Percentiles rank a stretch among this genome's conserved stretches.
Evolutionary conservation across 2,113 vertebrate species (phyloP).

Genomic region (Columba janthina): DNA sequence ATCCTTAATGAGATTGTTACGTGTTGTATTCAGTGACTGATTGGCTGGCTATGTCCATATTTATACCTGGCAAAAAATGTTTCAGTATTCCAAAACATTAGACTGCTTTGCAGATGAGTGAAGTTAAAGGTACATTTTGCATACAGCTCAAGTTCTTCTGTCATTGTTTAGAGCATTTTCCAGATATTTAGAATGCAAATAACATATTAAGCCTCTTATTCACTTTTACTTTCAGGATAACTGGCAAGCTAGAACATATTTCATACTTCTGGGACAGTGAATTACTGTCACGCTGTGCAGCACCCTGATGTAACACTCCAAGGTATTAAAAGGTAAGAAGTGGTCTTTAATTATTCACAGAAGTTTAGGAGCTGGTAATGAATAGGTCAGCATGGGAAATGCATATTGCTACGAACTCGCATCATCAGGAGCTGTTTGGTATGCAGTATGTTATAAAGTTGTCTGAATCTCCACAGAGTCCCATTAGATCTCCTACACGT

Average conservation of each 20-base stretch:
- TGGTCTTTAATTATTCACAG: neutral
- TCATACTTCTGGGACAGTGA: neutral
- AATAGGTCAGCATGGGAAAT: neutral
- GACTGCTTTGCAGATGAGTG: neutral
- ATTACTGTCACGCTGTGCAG: neutral
- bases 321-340: neutral
- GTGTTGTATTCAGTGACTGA: neutral
- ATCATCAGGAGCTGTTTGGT: neutral
- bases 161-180: neutral
- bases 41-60: neutral
- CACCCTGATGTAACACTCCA: neutral
- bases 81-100: neutral
- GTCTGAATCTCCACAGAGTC: neutral
- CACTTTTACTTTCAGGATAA: neutral
- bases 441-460: neutral
- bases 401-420: neutral
- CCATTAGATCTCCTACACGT: neutral
- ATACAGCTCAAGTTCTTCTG: neutral
- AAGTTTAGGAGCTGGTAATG: neutral
- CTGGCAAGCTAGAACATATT: neutral
- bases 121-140: neutral
- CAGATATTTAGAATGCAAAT: neutral
- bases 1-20: neutral
- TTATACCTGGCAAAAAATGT: accelerated
- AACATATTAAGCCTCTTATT: neutral